Base-by-base conservation (phyloP, 2,888 invertebrate species). In the Tipula unca region DNA sequence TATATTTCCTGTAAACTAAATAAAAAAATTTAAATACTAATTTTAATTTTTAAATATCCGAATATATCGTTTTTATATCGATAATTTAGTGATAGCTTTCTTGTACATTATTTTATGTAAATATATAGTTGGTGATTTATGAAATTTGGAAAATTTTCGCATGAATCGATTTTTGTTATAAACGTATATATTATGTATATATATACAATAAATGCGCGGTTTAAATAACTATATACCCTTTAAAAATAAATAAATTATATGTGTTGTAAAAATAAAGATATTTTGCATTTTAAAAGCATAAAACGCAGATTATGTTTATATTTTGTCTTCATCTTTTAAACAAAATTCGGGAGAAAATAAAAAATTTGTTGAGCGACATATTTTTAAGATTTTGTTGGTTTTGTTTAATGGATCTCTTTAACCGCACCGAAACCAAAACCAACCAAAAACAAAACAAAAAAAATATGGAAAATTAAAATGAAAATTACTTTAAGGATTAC, bases 251-350 rank as follows among this genome's bases (percentile, higher is more conserved):
- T 25, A 69, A 69, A 17, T 48, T 48, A 48, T n/a, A 39, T 17
- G 17, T 17, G 6, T 32, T 6, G 6, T 6, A 32, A 32, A 32
- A 5, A 39, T 10, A 39, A 48, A 48, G 20, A 69, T n/a, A 69
- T 69, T 69, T 69, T 69, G 69, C 69, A 69, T 69, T 69, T 69
- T 69, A 69, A 69, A 69, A 69, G 69, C 69, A 69, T 69, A 69
- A 69, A 69, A 69, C 69, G 69, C 69, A 69, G 69, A 69, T 69
- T 69, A 69, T 69, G 48, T 48, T 48, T n/a, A 48, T 48, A 3
- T n/a, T n/a, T 48, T 48, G 69, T 25, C 69, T 25, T 69, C 69
- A 10, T 69, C 25, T 69, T 25, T 69, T 69, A 17, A 17, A 10
- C 14, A n/a, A n/a, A n/a, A n/a, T 32, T 32, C 6, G 48, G 17